Evolutionary conservation across 2,113 vertebrate species (phyloP).

Genomic region (Glaucidium brasilianum): DNA sequence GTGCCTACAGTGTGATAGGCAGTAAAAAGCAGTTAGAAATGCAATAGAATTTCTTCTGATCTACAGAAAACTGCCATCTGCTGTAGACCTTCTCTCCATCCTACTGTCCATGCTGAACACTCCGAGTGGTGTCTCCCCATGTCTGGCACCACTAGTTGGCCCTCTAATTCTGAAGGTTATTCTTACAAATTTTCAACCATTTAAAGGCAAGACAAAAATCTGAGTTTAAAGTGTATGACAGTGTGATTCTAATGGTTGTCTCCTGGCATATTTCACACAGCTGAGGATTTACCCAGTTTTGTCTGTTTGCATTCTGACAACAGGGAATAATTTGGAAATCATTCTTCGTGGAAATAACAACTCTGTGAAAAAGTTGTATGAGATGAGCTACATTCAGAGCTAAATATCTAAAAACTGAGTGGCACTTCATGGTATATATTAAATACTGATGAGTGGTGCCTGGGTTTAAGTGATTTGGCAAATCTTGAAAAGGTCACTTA

Average conservation of each 20-base stretch:
- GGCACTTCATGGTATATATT: neutral
- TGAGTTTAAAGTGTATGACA: neutral
- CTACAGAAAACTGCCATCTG: neutral
- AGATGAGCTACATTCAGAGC: neutral
- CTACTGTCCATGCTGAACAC: neutral
- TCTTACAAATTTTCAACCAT: neutral
- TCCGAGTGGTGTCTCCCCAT: neutral
- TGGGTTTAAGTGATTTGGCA: neutral
- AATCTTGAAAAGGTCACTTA: conserved; percentile 22
- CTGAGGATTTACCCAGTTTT: neutral
- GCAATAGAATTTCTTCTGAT: neutral
- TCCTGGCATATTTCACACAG: neutral
- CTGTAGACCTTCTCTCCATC: neutral
- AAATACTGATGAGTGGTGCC: neutral
- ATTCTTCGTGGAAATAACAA: neutral
- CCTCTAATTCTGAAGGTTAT: neutral
- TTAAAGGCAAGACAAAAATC: neutral
- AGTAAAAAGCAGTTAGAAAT: neutral
- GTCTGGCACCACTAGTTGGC: neutral
- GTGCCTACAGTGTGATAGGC: neutral
- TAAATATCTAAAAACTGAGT: neutral
- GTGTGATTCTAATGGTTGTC: neutral
- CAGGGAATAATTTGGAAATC: neutral
- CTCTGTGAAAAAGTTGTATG: neutral
- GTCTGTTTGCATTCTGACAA: neutral